A percentile compares a stretch with the other conserved stretches of the same genome.
Evolutionary conservation across 1,140 invertebrate genomes (phyloP).

Genomic region (Acromyrmex echinatior): DNA sequence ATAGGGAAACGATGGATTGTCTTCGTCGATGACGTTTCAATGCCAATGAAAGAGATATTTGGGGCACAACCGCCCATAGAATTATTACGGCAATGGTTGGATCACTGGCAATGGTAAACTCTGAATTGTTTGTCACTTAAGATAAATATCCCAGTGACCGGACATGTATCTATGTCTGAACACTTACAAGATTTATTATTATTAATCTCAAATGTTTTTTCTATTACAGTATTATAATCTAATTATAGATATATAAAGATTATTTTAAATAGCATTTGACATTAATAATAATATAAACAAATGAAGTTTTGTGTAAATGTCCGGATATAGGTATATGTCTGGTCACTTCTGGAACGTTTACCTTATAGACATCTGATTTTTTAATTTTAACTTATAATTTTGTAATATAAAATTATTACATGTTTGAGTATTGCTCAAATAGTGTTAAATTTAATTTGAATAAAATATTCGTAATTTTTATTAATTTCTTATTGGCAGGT

Average conservation of each 20-base stretch:
- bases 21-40: constrained; percentile 98
- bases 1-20: constrained; percentile 95
- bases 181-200: too few species aligned
- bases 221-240: too few species aligned
- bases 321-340: too few species aligned
- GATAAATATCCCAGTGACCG: too few species aligned
- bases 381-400: constrained; percentile 15
- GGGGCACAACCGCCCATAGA: constrained; percentile 98
- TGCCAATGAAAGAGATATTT: constrained; percentile 95
- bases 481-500: constrained; percentile 92
- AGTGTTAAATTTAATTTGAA: constrained; percentile 23
- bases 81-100: constrained; percentile 95
- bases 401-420: not conserved
- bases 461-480: constrained; percentile 81
- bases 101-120: constrained; percentile 93
- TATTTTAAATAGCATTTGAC: too few species aligned
- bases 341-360: too few species aligned
- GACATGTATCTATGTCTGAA: too few species aligned
- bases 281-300: too few species aligned
- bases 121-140: not conserved
- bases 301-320: too few species aligned
- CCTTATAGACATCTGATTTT: not conserved
- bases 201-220: too few species aligned
- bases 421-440: not conserved
- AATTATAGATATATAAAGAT: too few species aligned